A percentile compares a stretch with the other conserved stretches of the same genome.
Evolutionary conservation across 2,888 invertebrate genomes (phyloP).

Genomic region (Belgica antarctica): DNA sequence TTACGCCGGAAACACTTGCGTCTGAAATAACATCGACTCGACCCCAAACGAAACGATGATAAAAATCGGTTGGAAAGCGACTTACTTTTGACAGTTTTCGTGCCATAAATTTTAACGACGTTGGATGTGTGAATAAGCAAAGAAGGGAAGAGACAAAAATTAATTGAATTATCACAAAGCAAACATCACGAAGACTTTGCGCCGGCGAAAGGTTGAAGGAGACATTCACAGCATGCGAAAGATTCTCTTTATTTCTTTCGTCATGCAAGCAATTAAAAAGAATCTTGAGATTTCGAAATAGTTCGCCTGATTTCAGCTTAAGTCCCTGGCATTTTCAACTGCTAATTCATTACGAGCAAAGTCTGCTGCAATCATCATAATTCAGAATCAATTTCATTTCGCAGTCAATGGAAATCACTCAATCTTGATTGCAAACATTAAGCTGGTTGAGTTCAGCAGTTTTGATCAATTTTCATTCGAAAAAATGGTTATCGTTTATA

Average conservation of each 20-base stretch:
- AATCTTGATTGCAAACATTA: background rate
- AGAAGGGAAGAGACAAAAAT: background rate
- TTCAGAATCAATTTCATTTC: background rate
- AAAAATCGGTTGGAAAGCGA: constrained; percentile 5
- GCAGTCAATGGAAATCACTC: background rate
- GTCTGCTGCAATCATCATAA: too few relatives aligned
- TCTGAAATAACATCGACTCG: constrained; percentile 10
- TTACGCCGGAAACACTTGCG: constrained; percentile 1
- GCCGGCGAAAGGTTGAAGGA: too few relatives aligned
- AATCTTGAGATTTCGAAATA: background rate
- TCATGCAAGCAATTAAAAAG: constrained; percentile 1
- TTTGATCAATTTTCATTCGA: background rate
- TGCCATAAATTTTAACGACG: constrained; percentile 30
- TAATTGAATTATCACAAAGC: constrained; percentile 29
- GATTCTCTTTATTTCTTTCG: too few relatives aligned
- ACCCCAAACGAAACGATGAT: background rate
- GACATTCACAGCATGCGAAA: too few relatives aligned
- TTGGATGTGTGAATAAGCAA: background rate
- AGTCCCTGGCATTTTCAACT: too few relatives aligned
- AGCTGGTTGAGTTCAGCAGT: too few relatives aligned
- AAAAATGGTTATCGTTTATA: too few relatives aligned
- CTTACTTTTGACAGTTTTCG: constrained; percentile 19
- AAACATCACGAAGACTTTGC: constrained; percentile 2
- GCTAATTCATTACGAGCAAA: too few relatives aligned
- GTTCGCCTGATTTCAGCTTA: too few relatives aligned